Conservation (phyloP, 2,888 invertebrate genomes). For the Idaea biselata region DNA sequence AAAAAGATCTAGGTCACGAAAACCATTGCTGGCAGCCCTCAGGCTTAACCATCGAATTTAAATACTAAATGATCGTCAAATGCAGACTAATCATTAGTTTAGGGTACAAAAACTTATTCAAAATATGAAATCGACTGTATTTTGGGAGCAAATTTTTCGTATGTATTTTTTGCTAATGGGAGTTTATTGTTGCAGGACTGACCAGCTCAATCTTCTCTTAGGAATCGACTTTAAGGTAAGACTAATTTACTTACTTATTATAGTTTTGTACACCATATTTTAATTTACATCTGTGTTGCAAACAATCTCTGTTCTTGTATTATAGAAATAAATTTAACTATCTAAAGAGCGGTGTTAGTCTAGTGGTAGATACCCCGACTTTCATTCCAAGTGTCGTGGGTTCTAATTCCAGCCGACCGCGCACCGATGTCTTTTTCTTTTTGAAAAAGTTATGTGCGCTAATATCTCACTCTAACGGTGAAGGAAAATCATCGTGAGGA, state of each 20-base stretch:
- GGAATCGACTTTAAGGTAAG: constrained; percentile 42
- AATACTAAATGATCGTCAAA: constrained; percentile 73
- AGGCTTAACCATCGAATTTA: constrained; percentile 66
- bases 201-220: constrained; percentile 15
- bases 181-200: constrained; percentile 44
- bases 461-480: no score
- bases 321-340: no score
- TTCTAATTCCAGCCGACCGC: no score
- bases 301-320: no score
- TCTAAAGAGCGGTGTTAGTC: no score
- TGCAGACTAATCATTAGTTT: constrained; percentile 64
- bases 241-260: constrained; percentile 24
- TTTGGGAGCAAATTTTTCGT: background rate
- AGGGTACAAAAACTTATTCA: constrained; percentile 55
- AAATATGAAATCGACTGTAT: constrained; percentile 51
- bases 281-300: no score
- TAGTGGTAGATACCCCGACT: no score
- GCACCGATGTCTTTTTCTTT: no score
- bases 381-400: no score
- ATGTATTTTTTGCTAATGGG: constrained; percentile 14
- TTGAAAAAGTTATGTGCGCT: no score
- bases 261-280: background rate
- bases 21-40: constrained; percentile 66
- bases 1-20: constrained; percentile 78
- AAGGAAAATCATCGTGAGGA: no score